Evolutionary conservation across 2,113 vertebrate genomes (phyloP).

Genomic region (Equus przewalskii): DNA sequence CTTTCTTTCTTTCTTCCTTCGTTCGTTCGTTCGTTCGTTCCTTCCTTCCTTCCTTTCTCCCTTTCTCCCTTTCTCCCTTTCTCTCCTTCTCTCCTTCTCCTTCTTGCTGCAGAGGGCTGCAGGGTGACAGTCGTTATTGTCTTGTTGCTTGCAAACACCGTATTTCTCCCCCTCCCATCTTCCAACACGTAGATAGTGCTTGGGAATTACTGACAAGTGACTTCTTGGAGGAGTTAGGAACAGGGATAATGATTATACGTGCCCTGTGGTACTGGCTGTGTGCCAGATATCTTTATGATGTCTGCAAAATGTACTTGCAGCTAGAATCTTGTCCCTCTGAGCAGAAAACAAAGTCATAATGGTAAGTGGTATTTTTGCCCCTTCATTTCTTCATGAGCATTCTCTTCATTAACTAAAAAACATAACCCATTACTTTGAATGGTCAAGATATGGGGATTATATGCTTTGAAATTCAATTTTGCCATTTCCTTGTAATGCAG

Average conservation of each 20-base stretch:
- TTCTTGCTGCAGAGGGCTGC: neutral
- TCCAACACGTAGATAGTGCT: neutral
- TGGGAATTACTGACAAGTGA: slow-evolving; percentile 2
- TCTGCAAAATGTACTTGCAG: neutral
- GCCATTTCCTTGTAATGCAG: slow-evolving; percentile 31
- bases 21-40: fast-evolving
- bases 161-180: neutral
- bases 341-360: slow-evolving; percentile 59
- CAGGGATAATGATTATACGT: neutral
- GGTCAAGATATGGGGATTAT: neutral
- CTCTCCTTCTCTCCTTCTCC: fast-evolving
- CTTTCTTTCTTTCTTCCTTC: neutral
- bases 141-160: neutral
- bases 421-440: slow-evolving; percentile 30
- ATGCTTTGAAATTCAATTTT: slow-evolving; percentile 60
- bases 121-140: neutral
- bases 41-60: neutral
- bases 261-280: fast-evolving
- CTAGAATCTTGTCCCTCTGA: neutral
- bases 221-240: slow-evolving; percentile 42
- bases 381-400: neutral
- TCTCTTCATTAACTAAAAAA: slow-evolving; percentile 61
- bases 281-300: neutral
- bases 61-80: neutral
- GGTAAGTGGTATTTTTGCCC: neutral